These are phyloP conservation scores for Nothocercus nigrocapillus DNA, from an alignment of 2,113 vertebrate species.

Conservation along the genomic window DNA sequence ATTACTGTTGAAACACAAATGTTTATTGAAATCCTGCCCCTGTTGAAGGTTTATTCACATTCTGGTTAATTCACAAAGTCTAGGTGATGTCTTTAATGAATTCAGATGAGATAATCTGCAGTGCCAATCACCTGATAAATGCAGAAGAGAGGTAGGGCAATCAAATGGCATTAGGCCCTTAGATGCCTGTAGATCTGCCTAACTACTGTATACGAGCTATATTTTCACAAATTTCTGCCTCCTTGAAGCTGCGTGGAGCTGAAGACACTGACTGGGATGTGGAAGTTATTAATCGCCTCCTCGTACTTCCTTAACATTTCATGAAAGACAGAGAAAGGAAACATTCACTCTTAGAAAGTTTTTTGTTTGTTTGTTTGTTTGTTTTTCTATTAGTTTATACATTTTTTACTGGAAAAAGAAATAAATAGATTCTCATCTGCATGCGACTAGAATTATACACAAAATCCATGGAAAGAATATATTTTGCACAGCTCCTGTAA, in stretches of 20 bases:
- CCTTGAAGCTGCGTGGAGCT: not conserved
- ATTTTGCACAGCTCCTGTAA: not conserved
- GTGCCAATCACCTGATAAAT: not conserved
- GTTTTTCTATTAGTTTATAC: not conserved
- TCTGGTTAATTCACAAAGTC: not conserved
- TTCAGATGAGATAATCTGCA: not conserved
- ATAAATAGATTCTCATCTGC: not conserved
- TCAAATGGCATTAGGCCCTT: not conserved
- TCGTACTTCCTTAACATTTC: not conserved
- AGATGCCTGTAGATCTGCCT: not conserved
- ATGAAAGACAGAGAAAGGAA: not conserved
- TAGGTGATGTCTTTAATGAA: not conserved
- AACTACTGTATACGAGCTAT: not conserved
- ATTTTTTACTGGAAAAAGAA: not conserved
- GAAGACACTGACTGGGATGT: not conserved
- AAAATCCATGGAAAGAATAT: not conserved
- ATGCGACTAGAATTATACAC: not conserved
- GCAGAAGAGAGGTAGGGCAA: not conserved
- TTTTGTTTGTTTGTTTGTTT: not conserved
- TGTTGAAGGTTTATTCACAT: not conserved
- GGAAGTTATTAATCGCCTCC: not conserved
- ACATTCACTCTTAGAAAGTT: not conserved
- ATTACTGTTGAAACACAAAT: not conserved
- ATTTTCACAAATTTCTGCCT: not conserved
- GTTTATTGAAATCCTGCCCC: not conserved